Base-by-base conservation (phyloP, 2,888 invertebrate species). In the Nebria salina region DNA sequence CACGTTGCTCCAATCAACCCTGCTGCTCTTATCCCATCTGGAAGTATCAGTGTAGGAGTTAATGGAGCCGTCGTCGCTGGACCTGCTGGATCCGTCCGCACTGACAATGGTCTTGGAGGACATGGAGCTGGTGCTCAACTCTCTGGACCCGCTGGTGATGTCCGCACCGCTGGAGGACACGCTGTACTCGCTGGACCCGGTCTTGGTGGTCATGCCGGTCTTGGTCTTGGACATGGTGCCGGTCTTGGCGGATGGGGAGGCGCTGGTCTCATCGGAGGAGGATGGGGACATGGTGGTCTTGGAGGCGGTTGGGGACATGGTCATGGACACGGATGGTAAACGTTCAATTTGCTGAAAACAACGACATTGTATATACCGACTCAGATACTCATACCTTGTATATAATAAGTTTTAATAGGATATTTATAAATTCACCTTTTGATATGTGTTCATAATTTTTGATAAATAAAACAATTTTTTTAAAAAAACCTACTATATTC, bases 111-210 rank as follows among this genome's bases (percentile, higher is more conserved):
- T 20, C 75, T 75, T 54, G 77, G 78, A 7, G 78, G 78, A 15
- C 78, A 78, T 43, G 80, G 75, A 25, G 80, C 75, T 65, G 64
- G 43, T 2, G 80, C 70, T 25, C 66, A 64, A 34, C 54, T 80
- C n/a, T 72, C 78, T 34, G 66, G 86, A 79, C 86, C 86, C 78
- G 80, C 85, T 72, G 86, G 86, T 70, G 85, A 84, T 83, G 83
- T 86, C 43, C 84, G 82, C 15, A 85, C 85, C 81, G 85, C 85
- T 82, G 86, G 87, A 77, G 75, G 75, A 20, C 75, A 65, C 25
- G 75, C 75, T 75, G 64, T 25, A 25, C 75, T 79, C 7, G 42
- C 74, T n/a, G 79, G 79, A 41, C 79, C 75, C 68, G 79, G 79
- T 8, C 54, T 75, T 1, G 79, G 79, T 9, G 79, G 79, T 9